Base-by-base conservation (phyloP, 2,888 invertebrate species). In the Drosophila subquinaria region DNA sequence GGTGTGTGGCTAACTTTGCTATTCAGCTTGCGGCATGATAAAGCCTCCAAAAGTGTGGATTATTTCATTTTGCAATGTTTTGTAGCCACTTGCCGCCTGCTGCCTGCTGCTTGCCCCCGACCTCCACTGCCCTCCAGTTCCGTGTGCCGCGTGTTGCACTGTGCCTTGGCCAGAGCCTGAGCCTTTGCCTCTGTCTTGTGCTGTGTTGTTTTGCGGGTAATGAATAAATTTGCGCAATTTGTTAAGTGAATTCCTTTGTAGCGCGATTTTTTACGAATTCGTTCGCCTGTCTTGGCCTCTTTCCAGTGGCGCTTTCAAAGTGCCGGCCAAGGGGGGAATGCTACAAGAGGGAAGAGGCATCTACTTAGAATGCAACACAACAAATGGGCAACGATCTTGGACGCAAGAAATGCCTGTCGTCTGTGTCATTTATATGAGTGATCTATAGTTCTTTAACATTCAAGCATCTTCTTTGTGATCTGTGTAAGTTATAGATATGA, bases 151-250 rank as follows among this genome's bases (percentile, higher is more conserved):
- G 5, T 57, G 27, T 27, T 62, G 38, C 57, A 45, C 20, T 45
- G 30, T 51, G 35, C 20, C 20, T 20, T 20, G 20, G 30, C 10
- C 11, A 11, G 5, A 10, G 20, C 20, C 43, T 43, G 11, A 11
- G 43, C 20, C 43, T 51, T 11, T 36, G 56, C 27, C 27, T 40
- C 45, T 42, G 43, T 57, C 47, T 40, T 52, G 10, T 61, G 76
- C 48, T 68, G 73, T 72, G 84, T 79, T 89, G 82, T 84, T 84
- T 70, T 71, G 82, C 77, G 86, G 85, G 85, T 81, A 89, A 89
- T 89, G 90, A 90, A 89, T 90, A 89, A 90, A 89, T 89, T 89
- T 89, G 90, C 81, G 90, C 90, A 89, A 89, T 89, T 89, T 89
- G 89, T 89, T 89, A 89, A 89, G 90, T 89, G 90, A 89, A 90